phyloP scores from a whole-genome alignment of 2,113 vertebrate genomes.

The Myrmophylax atrothorax region DNA sequence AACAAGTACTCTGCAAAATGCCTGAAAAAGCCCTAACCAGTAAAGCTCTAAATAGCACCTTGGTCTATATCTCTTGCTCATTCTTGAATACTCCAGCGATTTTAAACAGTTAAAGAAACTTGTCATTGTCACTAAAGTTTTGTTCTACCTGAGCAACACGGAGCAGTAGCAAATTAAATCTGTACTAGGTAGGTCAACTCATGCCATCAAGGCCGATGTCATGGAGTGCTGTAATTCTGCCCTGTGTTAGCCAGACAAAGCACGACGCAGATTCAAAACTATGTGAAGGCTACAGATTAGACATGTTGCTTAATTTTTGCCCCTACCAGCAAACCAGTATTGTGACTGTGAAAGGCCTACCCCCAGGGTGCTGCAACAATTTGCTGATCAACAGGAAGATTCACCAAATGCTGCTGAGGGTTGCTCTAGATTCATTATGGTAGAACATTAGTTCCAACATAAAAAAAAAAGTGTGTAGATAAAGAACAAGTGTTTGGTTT shows the following conservation, averaged over 20 bases:
- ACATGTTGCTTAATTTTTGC: neutral
- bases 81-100: neutral
- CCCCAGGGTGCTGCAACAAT: neutral
- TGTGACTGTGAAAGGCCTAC: neutral
- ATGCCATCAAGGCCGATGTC: neutral
- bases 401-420: neutral
- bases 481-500: neutral
- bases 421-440: neutral
- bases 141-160: neutral
- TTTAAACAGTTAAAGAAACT: neutral
- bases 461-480: neutral
- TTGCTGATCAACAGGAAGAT: neutral
- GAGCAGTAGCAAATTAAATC: neutral
- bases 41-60: neutral
- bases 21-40: neutral
- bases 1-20: neutral
- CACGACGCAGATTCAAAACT: neutral
- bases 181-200: neutral
- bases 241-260: neutral
- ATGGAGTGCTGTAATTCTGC: neutral
- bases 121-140: neutral
- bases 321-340: neutral
- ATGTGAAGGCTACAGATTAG: neutral
- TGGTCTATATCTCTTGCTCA: neutral
- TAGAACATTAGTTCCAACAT: neutral